phyloP scores from a whole-genome alignment of 2,113 vertebrate genomes.

The Leptosomus discolor region DNA sequence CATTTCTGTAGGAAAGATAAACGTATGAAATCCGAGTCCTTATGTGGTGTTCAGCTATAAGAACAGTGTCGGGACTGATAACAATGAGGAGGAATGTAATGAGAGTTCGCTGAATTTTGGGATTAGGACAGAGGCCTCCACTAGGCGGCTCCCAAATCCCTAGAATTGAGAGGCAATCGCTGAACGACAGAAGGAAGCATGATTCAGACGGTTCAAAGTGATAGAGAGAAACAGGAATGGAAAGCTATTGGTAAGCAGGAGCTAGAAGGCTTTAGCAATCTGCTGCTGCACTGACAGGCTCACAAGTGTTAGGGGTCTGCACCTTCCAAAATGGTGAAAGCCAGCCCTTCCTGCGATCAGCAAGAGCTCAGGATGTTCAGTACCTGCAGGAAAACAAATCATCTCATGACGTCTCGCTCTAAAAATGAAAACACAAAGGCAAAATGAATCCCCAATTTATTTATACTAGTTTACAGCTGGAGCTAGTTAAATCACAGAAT shows the following conservation, averaged over 20 bases:
- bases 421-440: background rate
- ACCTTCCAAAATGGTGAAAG: background rate
- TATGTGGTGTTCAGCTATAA: background rate
- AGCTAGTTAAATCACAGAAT: background rate
- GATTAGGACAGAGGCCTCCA: background rate
- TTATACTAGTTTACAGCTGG: background rate
- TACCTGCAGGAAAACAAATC: background rate
- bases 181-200: background rate
- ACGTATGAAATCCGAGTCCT: background rate
- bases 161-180: background rate
- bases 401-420: background rate
- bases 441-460: background rate
- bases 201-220: background rate
- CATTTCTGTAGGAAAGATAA: background rate
- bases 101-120: background rate
- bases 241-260: background rate
- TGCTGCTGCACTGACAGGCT: background rate
- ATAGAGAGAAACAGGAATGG: background rate
- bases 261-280: background rate
- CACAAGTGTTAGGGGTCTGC: accelerated
- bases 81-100: accelerated
- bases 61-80: accelerated
- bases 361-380: accelerated
- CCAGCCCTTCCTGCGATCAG: no score
- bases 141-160: slow-evolving; percentile 25